Evolutionary conservation across 1,140 invertebrate genomes (phyloP).

Genomic region (Diuraphis noxia): DNA sequence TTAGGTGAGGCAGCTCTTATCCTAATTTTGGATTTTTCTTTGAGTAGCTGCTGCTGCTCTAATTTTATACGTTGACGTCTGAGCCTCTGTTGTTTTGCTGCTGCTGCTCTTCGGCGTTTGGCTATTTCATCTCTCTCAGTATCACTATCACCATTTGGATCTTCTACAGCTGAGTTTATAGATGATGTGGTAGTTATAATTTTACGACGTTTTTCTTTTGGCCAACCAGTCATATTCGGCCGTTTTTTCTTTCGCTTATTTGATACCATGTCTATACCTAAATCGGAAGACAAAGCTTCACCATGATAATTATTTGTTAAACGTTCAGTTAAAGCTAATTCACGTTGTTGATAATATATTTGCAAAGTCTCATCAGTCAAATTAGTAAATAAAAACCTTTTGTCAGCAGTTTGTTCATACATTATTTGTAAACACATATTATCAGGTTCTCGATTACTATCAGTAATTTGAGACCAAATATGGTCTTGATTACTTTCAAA

Average conservation of each 20-base stretch:
- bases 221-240: conserved; percentile 55
- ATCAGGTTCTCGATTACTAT: neutral
- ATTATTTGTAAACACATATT: conserved; percentile 51
- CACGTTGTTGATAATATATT: conserved; percentile 3
- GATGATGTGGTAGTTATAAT: neutral
- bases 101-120: neutral
- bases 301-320: neutral
- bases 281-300: neutral
- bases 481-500: neutral
- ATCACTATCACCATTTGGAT: conserved; percentile 3
- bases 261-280: neutral
- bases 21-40: neutral
- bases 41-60: neutral
- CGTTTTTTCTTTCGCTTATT: conserved; percentile 54
- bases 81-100: conserved; percentile 1
- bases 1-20: neutral
- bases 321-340: neutral
- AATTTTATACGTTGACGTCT: conserved; percentile 12
- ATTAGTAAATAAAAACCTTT: neutral
- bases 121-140: neutral
- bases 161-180: neutral
- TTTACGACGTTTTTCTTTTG: conserved; percentile 44
- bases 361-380: conserved; percentile 23
- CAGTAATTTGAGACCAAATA: conserved; percentile 1
- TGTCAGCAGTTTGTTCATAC: conserved; percentile 41